Base-by-base conservation (phyloP, 2,113 vertebrate species). In the Syngnathus typhle region DNA sequence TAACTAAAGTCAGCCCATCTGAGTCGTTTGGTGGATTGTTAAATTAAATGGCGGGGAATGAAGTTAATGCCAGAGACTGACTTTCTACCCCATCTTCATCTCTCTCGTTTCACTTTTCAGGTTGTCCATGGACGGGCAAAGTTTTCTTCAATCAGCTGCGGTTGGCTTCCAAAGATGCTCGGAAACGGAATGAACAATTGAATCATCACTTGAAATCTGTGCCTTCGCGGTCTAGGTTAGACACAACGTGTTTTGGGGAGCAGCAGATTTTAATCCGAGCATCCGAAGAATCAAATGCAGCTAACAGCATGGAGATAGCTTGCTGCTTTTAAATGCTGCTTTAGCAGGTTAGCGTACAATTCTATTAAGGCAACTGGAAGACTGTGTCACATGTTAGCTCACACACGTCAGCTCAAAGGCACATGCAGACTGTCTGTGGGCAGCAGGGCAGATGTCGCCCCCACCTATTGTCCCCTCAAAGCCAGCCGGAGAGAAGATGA, bases 401-500 rank as follows among this genome's bases (percentile, higher is more conserved):
- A 15, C 62, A 64, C 64, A 68, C 41, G 73, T 75, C 72, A 69
- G 78, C 69, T 77, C 70, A 74, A 58, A 72, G 49, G 47, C 68
- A 76, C 47, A 66, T 27, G 6, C 60, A 52, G 37, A 59, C 56
- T 56, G 15, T 54, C 68, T 9, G n/a, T 38, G 60, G 49, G 55
- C 47, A 52, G 61, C 65, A 67, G 76, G 72, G 80, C 84, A 87
- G 74, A 81, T 78, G 70, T 67, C 77, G 62, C 67, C 58, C 75
- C 72, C 70, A 13, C 72, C 61, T 49, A 5, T 64, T 56, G 56
- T 72, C 76, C 68, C 78, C 52, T 78, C 74, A 76, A 67, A 77
- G 77, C 75, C 79, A 84, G 78, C 81, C 87, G 81, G 75, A 82
- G 52, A 74, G 74, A 87, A 79, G 73, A 88, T 87, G 78, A 86